Evolutionary conservation across 2,113 vertebrate genomes (phyloP), one percentile per base, ranked within the genome.

Genomic region (Rissa tridactyla): DNA sequence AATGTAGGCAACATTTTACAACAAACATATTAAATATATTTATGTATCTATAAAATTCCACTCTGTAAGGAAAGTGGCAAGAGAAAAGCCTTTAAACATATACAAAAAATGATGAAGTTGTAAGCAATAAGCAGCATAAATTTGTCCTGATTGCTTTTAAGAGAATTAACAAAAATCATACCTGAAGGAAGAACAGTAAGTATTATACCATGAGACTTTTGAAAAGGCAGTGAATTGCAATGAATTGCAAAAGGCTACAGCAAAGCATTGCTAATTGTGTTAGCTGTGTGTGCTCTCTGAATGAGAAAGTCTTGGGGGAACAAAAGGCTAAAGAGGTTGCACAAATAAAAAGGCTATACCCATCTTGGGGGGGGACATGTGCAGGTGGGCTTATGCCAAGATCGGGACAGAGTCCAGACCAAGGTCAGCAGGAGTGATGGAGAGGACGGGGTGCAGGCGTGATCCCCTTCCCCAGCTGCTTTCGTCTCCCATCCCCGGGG

Each of bases 361-460:
- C 18, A 46, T 54, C 10, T 65, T 47, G 36, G 10, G 8, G 16
- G 29, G 46, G 20, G 20, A n/a, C 32, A 44, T 22, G 30, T 66
- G 54, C 40, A 51, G 13, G 40, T n/a, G 18, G 6, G 11, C 10
- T 70, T 51, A 2, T 30, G 36, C 11, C 23, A 29, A 62, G n/a
- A 8, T 17, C 1, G 4, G 47, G 29, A 15, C 11, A 4, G 8
- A 9, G 5, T 21, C n/a, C 18, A 23, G 9, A 69, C 20, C 40
- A 11, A 60, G 13, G 36, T 36, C 30, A 83, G 25, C 55, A 52
- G n/a, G 9, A 65, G 5, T 5, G 36, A 40, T 10, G 25, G 34
- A 81, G 27, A 5, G n/a, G 9, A 49, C 1, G 5, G 29, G 7
- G 2, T 3, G 6, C 23, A 42, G 12, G 22, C 0, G 0, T 10